Evolutionary conservation across 2,797 vertebrate genomes (phyloP), one percentile per base, ranked within the genome.

Genomic region (Champsocephalus esox): DNA sequence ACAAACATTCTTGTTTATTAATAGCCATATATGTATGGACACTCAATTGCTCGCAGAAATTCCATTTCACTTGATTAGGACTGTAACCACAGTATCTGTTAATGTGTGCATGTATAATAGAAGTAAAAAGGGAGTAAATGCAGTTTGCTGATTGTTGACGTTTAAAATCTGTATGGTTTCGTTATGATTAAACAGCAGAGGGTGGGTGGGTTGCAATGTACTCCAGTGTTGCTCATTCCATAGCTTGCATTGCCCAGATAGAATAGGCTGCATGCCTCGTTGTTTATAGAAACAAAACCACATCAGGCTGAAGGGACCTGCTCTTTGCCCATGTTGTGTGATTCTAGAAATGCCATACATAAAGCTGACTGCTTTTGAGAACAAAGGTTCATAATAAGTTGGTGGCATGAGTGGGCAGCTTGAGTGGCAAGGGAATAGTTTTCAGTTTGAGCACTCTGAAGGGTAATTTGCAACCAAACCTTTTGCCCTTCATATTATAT

Each of bases 241-340:
- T 57, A 76, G 75, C 60, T 74, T 74, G 62, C 24, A 73, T 66
- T 73, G 55, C 28, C 46, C 51, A 67, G 64, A 70, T 72, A 81
- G 66, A 59, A 38, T 55, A 32, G 60, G 1, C 59, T 75, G 59
- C 72, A 77, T 82, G 65, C 71, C 58, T 70, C 52, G 71, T 77
- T 89, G 78, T 83, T 86, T 82, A 82, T 69, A 78, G 54, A 66
- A 75, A 43, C 34, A 9, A 80, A 75, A 66, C 63, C 60, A 50
- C 57, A 52, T 69, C 21, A 19, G 43, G 32, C 38, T 56, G 17
- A 80, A 51, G 46, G 17, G 49, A 49, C 12, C 66, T 45, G 52
- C 68, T 43, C 66, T 16, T 12, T 44, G 45, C 38, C 55, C 17
- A 28, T 54, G 45, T 52, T 45, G 54, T 68, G 77, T 43, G 51